These are phyloP conservation scores for Dolichomitus sp. DNA, from an alignment of 2,888 invertebrate species.

Conservation along the genomic window DNA sequence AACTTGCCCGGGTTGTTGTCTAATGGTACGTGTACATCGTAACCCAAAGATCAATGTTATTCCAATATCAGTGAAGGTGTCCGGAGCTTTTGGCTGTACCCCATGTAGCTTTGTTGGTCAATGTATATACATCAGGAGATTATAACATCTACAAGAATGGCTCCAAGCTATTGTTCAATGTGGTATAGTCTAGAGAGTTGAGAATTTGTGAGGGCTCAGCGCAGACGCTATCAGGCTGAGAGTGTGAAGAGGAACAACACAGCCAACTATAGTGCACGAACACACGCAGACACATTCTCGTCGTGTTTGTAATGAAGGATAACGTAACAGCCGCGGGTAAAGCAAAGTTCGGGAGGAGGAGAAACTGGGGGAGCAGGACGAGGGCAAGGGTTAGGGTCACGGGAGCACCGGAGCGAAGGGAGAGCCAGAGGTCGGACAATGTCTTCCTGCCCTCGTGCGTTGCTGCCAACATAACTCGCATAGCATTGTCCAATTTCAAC, in stretches of 20 bases:
- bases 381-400: conserved; percentile 61
- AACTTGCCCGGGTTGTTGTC: conserved; percentile 69
- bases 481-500: conserved; percentile 76
- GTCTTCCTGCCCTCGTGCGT: conserved; percentile 48
- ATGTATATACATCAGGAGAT: conserved; percentile 9
- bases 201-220: conserved; percentile 14
- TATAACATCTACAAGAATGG: conserved; percentile 1
- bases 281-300: not conserved
- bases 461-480: conserved; percentile 75
- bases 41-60: conserved; percentile 72
- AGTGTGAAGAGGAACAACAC: conserved; percentile 27
- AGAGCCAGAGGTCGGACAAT: conserved; percentile 69
- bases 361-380: conserved; percentile 47
- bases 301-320: conserved; percentile 50
- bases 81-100: not conserved
- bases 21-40: conserved; percentile 72
- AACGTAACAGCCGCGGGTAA: conserved; percentile 41
- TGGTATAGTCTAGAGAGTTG: not conserved
- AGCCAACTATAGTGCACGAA: not conserved
- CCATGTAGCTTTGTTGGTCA: conserved; percentile 4
- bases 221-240: conserved; percentile 20
- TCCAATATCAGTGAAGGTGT: conserved; percentile 3
- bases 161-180: not conserved
- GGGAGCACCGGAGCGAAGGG: conserved; percentile 30
- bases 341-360: conserved; percentile 33